Base-by-base conservation (phyloP, 2,797 vertebrate species). In the Rousettus madagascariensis region DNA sequence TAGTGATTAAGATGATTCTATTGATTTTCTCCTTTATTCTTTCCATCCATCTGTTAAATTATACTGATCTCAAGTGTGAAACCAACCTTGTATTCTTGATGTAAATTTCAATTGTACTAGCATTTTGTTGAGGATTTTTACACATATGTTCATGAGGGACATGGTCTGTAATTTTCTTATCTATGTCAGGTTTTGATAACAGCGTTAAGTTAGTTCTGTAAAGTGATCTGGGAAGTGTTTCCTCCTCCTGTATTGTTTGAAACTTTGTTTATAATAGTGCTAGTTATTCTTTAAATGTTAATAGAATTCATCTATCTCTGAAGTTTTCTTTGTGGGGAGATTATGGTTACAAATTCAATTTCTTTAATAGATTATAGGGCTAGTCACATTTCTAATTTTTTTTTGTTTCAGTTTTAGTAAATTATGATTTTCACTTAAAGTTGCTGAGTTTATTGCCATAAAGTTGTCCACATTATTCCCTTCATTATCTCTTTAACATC, bases 161-260 rank as follows among this genome's bases (percentile, higher is more conserved):
- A 59, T 2, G 51, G 75, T 77, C 63, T 87, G 17, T 75, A 87
- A 82, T 87, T 83, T 59, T 61, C 41, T 82, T 41, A 87, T 24
- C 17, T 87, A 87, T 61, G 26, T 46, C 19, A 86, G 36, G 15
- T 80, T 90, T 94, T 94, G 41, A 91, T 38, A 75, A 82, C 2
- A 86, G 41, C 22, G 6, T 82, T 89, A 83, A 71, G 36, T 28
- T 79, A 55, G 75, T 33, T 9, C 7, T 55, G 77, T 65, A 43
- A 87, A 91, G n/a, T 61, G 30, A 95, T 87, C 43, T 87, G 69
- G 57, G 41, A 93, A 93, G 51, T 66, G 16, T 83, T 90, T 86
- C n/a, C 4, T 72, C 41, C 3, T 77, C 30, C 17, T 88, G 6
- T 43, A 20, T 66, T 72, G 22, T 78, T 24, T 17, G 49, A 87